A percentile compares a stretch with the other conserved stretches of the same genome.
Conservation (phyloP, 2,797 vertebrate genomes). For the Siniperca obscura region DNA sequence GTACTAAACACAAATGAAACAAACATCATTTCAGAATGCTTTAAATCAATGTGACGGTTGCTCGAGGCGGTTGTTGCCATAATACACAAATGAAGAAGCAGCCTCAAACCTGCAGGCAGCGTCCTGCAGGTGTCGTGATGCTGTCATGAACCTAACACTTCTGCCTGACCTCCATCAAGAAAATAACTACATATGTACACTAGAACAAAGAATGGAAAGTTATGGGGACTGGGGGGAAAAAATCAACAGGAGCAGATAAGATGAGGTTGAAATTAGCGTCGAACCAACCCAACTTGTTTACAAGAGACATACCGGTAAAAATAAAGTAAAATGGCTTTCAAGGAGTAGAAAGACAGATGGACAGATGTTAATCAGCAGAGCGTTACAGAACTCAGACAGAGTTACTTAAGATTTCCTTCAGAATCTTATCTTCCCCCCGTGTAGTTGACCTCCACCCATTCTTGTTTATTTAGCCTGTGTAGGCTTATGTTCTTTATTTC, state of each 20-base stretch:
- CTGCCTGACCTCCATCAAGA: background rate
- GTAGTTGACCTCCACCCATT: background rate
- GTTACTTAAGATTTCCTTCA: conserved; percentile 1
- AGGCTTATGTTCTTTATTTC: background rate
- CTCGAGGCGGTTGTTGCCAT: too few species aligned
- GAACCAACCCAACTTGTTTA: background rate
- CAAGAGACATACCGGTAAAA: background rate
- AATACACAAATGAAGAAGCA: too few species aligned
- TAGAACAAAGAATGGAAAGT: too few species aligned
- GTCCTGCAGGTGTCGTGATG: too few species aligned
- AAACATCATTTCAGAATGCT: too few species aligned
- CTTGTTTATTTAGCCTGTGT: background rate
- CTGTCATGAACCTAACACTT: too few species aligned
- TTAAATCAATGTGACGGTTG: too few species aligned
- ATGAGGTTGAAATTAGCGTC: background rate
- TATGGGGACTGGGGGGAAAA: background rate
- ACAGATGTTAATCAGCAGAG: too few species aligned
- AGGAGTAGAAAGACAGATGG: too few species aligned
- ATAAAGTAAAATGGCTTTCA: background rate
- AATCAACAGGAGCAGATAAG: background rate
- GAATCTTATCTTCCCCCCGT: background rate
- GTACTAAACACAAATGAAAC: too few species aligned
- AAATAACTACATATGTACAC: background rate
- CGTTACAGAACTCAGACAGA: background rate
- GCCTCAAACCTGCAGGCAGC: too few species aligned